Percentiles rank a stretch among this genome's conserved stretches.
Conservation (phyloP, 2,888 invertebrate species). For the Mimachlamys varia region DNA sequence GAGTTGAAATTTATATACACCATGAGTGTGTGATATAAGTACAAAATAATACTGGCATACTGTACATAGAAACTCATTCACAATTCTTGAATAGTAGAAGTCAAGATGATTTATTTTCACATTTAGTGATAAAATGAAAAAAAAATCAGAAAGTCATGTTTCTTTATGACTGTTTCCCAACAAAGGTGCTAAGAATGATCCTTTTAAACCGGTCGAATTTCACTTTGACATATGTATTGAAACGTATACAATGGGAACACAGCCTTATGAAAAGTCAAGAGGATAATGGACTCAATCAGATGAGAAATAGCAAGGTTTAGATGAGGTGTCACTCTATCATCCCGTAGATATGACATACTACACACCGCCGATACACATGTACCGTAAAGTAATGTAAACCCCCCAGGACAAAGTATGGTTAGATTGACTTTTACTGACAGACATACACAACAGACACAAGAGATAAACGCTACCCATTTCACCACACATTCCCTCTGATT, state of each 20-base stretch:
- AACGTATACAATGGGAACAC: background rate
- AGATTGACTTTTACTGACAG: background rate
- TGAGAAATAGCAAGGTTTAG: background rate
- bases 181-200: background rate
- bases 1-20: too few relatives aligned
- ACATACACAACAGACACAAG: background rate
- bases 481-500: too few relatives aligned
- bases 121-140: background rate
- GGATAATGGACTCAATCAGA: background rate
- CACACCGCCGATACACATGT: background rate
- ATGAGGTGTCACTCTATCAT: constrained; percentile 18
- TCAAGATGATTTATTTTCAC: background rate
- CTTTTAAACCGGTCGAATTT: background rate
- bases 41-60: too few relatives aligned
- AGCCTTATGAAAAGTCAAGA: background rate
- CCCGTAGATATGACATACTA: background rate
- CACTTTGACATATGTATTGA: constrained; percentile 16
- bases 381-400: background rate
- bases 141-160: background rate
- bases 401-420: background rate
- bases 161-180: background rate
- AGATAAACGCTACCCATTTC: too few relatives aligned
- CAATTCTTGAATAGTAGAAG: background rate
- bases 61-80: background rate
- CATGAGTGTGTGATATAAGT: too few relatives aligned